These are phyloP conservation scores for Lasius platythorax DNA, from an alignment of 2,888 invertebrate genomes.

Conservation along the genomic window DNA sequence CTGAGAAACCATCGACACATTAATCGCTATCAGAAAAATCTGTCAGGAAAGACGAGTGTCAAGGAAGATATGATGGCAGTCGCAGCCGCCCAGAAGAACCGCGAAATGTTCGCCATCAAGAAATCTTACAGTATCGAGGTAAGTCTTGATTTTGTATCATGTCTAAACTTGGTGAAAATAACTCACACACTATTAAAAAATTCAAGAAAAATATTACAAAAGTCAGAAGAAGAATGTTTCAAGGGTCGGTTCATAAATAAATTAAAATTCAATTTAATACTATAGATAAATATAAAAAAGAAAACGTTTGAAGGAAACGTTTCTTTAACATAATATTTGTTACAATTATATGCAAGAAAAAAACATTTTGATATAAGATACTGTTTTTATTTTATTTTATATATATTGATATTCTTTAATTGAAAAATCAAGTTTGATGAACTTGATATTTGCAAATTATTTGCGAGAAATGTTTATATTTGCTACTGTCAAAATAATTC, in stretches of 20 bases:
- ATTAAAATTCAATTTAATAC: background rate
- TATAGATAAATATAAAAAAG: background rate
- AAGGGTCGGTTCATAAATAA: background rate
- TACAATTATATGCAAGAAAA: background rate
- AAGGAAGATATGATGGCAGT: conserved; percentile 91
- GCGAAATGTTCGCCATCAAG: conserved; percentile 98
- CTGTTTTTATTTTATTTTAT: background rate
- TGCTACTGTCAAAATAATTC: background rate
- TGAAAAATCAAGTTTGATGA: background rate
- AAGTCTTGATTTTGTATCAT: conserved; percentile 85
- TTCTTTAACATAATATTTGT: background rate
- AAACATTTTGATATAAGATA: background rate
- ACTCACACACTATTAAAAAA: background rate
- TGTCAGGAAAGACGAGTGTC: conserved; percentile 57
- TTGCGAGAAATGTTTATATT: background rate
- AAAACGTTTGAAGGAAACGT: background rate
- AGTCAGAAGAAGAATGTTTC: background rate
- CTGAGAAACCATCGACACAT: background rate
- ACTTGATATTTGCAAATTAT: background rate
- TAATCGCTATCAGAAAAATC: conserved; percentile 51
- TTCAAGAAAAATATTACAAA: background rate
- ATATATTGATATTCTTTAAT: background rate
- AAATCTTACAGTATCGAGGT: conserved; percentile 99
- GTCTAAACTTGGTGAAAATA: background rate
- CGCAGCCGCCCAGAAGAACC: conserved; percentile 96